Evolutionary conservation across 1,140 invertebrate species (phyloP), one percentile per base, ranked within the genome.

Genomic region (Mizuhopecten yessoensis): DNA sequence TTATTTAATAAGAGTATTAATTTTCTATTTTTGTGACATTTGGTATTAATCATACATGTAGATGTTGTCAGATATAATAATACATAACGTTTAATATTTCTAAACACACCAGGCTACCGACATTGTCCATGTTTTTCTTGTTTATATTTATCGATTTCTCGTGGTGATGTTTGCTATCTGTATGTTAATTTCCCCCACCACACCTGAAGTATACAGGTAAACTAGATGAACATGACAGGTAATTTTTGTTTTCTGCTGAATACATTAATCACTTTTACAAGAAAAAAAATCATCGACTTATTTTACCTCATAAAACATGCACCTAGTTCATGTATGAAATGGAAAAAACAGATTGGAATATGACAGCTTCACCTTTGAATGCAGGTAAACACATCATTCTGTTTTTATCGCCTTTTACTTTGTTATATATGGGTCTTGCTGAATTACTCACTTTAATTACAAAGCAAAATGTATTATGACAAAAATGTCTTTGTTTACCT

Each of bases 401-500:
- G 29, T 75, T 75, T 75, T 75, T 75, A 29, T 29, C 11, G 15
- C n/a, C 5, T 49, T 13, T 13, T 49, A 2, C 11, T 49, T 29
- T 17, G 5, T 75, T 75, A 75, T 29, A 75, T n/a, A 29, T n/a
- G 11, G 57, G 11, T n/a, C 1, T 9, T 29, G 57, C 29, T 29
- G 57, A 75, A 75, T 9, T 0, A 75, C 57, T 75, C n/a, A 75
- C 57, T 75, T 29, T n/a, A 75, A 75, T 75, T 75, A 75, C 57
- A 75, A 75, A 29, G 57, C 57, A 75, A 75, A 75, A 75, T 75
- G 57, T n/a, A 75, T 75, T 75, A 75, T n/a, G 23, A 75, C 57
- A 75, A 75, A 75, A 75, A 75, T 75, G 57, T 75, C 57, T 75
- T n/a, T 75, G 57, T 75, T 75, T 75, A 75, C n/a, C n/a, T 75